Evolutionary conservation across 2,888 invertebrate species (phyloP).

Genomic region (Anthoptus insignis): DNA sequence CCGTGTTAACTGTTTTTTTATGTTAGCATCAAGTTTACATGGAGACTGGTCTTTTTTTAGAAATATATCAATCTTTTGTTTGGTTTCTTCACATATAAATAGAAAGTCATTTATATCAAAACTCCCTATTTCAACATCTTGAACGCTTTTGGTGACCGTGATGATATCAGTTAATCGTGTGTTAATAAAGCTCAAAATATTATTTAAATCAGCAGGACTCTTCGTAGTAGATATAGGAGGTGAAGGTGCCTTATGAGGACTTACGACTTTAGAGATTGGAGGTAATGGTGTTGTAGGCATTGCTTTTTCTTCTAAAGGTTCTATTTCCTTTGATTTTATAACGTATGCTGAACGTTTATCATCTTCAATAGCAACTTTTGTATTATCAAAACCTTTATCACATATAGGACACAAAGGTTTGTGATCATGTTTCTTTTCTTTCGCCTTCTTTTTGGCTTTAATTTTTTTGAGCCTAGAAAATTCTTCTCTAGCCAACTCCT

Average conservation of each 20-base stretch:
- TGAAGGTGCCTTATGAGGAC: not conserved
- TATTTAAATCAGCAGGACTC: conserved; percentile 16
- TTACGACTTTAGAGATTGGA: not conserved
- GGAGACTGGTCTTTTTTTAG: conserved; percentile 32
- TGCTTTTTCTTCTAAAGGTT: not conserved
- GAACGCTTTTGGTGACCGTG: conserved; percentile 48
- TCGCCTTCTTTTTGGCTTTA: conserved; percentile 47
- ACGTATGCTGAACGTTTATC: not conserved
- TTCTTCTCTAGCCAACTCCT: conserved; percentile 62
- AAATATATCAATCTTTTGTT: conserved; percentile 46
- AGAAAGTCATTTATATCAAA: conserved; percentile 50
- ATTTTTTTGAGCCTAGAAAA: conserved; percentile 58
- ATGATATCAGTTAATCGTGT: conserved; percentile 50
- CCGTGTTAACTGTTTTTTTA: conserved; percentile 47
- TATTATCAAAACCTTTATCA: conserved; percentile 30
- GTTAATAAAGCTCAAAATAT: conserved; percentile 49
- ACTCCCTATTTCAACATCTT: conserved; percentile 48
- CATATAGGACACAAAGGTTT: conserved; percentile 41
- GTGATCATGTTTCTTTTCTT: conserved; percentile 36
- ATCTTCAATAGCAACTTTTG: not conserved
- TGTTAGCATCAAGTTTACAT: conserved; percentile 26
- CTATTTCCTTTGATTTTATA: conserved; percentile 3
- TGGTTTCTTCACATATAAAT: conserved; percentile 52
- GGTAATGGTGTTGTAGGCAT: not conserved
- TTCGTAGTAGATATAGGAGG: conserved; percentile 10